phyloP scores from a whole-genome alignment of 2,797 vertebrate species.

The Lepidocolaptes lacrymiger region DNA sequence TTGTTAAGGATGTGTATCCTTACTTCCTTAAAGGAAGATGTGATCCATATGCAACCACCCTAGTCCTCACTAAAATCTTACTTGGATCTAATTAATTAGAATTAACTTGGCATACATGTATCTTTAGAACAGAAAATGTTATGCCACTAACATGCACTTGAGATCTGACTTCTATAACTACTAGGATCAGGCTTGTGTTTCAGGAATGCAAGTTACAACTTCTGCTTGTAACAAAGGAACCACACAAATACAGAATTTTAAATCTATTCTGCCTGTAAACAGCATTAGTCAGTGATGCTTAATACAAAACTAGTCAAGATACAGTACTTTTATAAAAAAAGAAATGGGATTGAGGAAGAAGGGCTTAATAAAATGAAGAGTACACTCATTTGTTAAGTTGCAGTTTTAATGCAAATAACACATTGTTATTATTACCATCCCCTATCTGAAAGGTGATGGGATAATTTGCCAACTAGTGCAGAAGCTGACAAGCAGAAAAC shows the following conservation, averaged over 20 bases:
- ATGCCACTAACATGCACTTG: background rate
- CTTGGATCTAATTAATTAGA: background rate
- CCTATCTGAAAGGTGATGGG: background rate
- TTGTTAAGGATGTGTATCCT: background rate
- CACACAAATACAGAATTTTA: background rate
- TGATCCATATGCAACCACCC: background rate
- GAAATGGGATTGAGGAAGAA: background rate
- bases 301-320: background rate
- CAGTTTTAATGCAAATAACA: background rate
- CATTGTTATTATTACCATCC: background rate
- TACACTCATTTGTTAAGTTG: background rate
- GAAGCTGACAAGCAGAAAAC: background rate
- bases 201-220: background rate
- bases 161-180: background rate
- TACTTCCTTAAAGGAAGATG: background rate
- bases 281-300: background rate
- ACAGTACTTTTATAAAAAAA: background rate
- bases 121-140: background rate
- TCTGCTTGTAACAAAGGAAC: background rate
- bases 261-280: background rate
- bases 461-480: background rate
- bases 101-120: background rate
- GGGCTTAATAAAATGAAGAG: background rate
- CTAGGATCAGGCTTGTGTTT: background rate
- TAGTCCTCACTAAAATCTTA: background rate